Evolutionary conservation across 2,113 vertebrate species (phyloP), one percentile per base, ranked within the genome.

Genomic region (Apeltes quadracus): DNA sequence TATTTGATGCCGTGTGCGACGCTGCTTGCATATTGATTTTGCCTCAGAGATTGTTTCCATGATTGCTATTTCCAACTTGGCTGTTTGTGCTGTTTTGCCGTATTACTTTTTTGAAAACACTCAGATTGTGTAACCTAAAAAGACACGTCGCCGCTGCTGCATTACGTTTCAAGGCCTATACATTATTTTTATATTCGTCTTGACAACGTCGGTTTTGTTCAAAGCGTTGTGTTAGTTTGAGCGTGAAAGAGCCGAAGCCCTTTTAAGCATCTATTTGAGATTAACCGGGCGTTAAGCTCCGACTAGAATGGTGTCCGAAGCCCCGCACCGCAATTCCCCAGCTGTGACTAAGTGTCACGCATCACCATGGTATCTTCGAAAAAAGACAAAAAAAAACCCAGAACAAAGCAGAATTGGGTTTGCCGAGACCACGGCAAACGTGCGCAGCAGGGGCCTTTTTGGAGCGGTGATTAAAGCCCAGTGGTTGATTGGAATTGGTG

Each of bases 41-140:
- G 61, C 58, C 13, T 46, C 46, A 44, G 43, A 57, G 5, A 23
- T 22, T 7, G 22, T 64, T 6, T 64, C 22, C 22, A 62, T 41
- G 38, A 71, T 64, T 43, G 43, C 9, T 34, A 18, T 59, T 74
- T 56, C 6, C 36, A 16, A 7, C 29, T 50, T 11, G 38, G 57
- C 36, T n/a, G 15, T 29, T n/a, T 9, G 8, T 61, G 18, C 36
- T n/a, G 14, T 64, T 76, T 59, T 55, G 29, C 22, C 1, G 18
- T 36, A 14, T 59, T 25, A 0, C 9, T 56, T 63, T 25, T 59
- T 32, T 32, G 29, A n/a, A n/a, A n/a, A n/a, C n/a, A n/a, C n/a
- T n/a, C n/a, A n/a, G n/a, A n/a, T n/a, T n/a, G n/a, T n/a, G n/a
- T 14, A 61, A 48, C 27, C 68, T 72, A 82, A 67, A 84, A 85